Conservation (phyloP, 2,888 invertebrate genomes). For the Agonum fuliginosum region DNA sequence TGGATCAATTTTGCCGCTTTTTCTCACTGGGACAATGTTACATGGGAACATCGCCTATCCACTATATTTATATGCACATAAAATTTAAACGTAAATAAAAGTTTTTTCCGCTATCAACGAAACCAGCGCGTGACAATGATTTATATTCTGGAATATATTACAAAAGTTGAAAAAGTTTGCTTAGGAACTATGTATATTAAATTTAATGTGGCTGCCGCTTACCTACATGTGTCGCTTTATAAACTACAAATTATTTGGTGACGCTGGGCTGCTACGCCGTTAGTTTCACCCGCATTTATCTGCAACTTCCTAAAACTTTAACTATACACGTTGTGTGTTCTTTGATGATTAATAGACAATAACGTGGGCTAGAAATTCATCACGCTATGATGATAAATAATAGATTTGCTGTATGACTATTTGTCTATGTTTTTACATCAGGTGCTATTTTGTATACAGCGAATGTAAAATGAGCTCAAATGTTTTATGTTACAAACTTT, state of each 20-base stretch:
- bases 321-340: neutral
- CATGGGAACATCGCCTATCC: slow-evolving; percentile 41
- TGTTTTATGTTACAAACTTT: slow-evolving; percentile 12
- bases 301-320: slow-evolving; percentile 22
- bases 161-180: slow-evolving; percentile 51
- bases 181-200: slow-evolving; percentile 46
- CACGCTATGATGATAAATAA: slow-evolving; percentile 36
- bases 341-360: slow-evolving; percentile 45
- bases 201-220: slow-evolving; percentile 36
- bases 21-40: slow-evolving; percentile 8
- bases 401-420: slow-evolving; percentile 23
- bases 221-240: slow-evolving; percentile 29
- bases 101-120: slow-evolving; percentile 46
- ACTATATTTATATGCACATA: slow-evolving; percentile 56
- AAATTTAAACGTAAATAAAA: slow-evolving; percentile 54
- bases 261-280: neutral
- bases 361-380: slow-evolving; percentile 16
- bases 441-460: slow-evolving; percentile 27
- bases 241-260: slow-evolving; percentile 40
- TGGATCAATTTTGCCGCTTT: slow-evolving; percentile 38
- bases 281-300: neutral
- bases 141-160: slow-evolving; percentile 53
- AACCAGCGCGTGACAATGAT: slow-evolving; percentile 50
- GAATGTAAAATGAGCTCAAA: slow-evolving; percentile 36
- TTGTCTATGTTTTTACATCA: slow-evolving; percentile 35